Percentiles rank a stretch among this genome's conserved stretches.
Evolutionary conservation across 2,113 vertebrate species (phyloP).

Genomic region (Quiscalus mexicanus): DNA sequence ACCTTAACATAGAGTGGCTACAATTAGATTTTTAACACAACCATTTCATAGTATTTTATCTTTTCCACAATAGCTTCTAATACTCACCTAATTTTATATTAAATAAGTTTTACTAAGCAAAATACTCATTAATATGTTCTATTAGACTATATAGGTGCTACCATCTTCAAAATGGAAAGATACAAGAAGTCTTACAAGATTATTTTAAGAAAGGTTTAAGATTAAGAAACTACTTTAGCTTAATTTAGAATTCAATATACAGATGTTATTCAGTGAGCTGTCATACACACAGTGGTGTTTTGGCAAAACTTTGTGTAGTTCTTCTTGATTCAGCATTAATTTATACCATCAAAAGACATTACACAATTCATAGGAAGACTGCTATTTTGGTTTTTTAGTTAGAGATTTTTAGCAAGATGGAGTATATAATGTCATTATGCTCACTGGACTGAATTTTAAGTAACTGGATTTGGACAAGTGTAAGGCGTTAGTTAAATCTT

Average conservation of each 20-base stretch:
- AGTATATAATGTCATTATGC: background rate
- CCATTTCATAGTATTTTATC: background rate
- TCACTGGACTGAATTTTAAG: background rate
- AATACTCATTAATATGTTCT: background rate
- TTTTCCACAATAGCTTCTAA: background rate
- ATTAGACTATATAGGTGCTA: background rate
- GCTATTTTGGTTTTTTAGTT: background rate
- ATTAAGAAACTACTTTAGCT: background rate
- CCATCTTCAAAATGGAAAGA: background rate
- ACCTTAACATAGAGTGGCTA: background rate
- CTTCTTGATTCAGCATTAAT: background rate
- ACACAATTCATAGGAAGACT: background rate
- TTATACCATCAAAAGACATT: background rate
- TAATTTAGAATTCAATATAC: background rate
- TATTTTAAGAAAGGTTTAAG: background rate
- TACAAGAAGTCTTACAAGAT: background rate
- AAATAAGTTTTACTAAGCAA: background rate
- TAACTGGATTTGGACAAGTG: background rate
- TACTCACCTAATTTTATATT: background rate
- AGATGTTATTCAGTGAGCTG: background rate
- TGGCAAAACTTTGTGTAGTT: background rate
- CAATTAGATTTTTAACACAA: background rate
- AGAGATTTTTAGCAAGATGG: background rate
- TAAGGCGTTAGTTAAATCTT: background rate
- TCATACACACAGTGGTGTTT: background rate